A percentile compares a stretch with the other conserved stretches of the same genome.
phyloP scores from a whole-genome alignment of 2,888 invertebrate species.

The Callyntrura guangdongensis region DNA sequence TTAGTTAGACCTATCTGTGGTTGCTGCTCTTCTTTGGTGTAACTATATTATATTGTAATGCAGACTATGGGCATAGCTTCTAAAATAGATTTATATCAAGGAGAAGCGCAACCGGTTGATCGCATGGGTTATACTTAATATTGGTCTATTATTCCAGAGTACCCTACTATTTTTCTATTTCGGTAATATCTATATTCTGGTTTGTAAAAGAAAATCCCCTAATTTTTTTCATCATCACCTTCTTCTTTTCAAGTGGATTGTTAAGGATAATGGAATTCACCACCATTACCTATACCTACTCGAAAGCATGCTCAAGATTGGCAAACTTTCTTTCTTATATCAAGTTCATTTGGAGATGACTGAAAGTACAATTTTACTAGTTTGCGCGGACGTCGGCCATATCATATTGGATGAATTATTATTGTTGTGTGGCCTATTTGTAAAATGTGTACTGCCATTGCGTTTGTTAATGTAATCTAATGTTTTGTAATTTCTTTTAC shows the following conservation, averaged over 20 bases:
- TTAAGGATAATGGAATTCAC: constrained; percentile 40
- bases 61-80: background rate
- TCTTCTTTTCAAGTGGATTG: constrained; percentile 49
- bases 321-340: too few relatives aligned
- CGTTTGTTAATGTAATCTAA: background rate
- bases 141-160: background rate
- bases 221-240: background rate
- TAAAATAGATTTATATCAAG: background rate
- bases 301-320: too few relatives aligned
- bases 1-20: background rate
- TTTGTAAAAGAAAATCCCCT: too few relatives aligned
- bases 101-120: constrained; percentile 68
- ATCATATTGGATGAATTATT: background rate
- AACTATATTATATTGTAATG: background rate
- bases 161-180: background rate
- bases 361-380: background rate
- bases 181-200: background rate
- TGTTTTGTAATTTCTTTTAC: constrained; percentile 63
- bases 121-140: constrained; percentile 4
- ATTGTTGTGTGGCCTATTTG: background rate
- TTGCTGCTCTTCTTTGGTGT: background rate
- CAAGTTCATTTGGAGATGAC: too few relatives aligned
- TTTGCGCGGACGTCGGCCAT: background rate
- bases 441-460: background rate
- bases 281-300: background rate